A percentile compares a stretch with the other conserved stretches of the same genome.
Evolutionary conservation across 2,888 invertebrate genomes (phyloP).

Genomic region (Cheilosia vernalis): DNA sequence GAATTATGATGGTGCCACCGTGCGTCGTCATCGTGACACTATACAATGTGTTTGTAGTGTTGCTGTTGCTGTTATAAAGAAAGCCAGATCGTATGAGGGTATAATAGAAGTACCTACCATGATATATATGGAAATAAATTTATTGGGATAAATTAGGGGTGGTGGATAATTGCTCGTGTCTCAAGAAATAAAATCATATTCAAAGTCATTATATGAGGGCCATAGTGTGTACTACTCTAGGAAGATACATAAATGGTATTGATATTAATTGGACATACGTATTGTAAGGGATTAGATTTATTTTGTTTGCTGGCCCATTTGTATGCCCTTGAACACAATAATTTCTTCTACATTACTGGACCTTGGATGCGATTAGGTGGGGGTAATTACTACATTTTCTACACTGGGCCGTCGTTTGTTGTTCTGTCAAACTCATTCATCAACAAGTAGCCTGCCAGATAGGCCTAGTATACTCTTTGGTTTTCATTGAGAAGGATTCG

Average conservation of each 20-base stretch:
- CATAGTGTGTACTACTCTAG: background rate
- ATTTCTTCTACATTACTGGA: too few species aligned
- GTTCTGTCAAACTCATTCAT: too few species aligned
- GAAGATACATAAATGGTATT: conserved; percentile 9
- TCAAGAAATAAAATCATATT: conserved; percentile 58
- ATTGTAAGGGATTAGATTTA: conserved; percentile 1
- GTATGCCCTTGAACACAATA: too few species aligned
- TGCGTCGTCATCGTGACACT: conserved; percentile 6
- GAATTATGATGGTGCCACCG: conserved; percentile 59
- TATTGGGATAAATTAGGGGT: conserved; percentile 53
- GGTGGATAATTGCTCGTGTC: conserved; percentile 58
- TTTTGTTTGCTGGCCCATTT: background rate
- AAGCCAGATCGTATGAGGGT: conserved; percentile 56
- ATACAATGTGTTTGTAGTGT: conserved; percentile 33
- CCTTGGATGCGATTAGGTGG: too few species aligned
- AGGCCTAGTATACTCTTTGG: too few species aligned
- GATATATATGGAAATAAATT: conserved; percentile 7
- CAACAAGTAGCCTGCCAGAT: too few species aligned
- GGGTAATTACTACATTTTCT: too few species aligned
- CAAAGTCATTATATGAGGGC: conserved; percentile 58
- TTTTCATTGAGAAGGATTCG: too few species aligned
- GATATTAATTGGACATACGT: conserved; percentile 58
- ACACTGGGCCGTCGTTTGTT: too few species aligned
- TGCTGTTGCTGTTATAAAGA: conserved; percentile 3
- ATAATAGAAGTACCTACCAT: conserved; percentile 11